Conservation (phyloP, 2,797 vertebrate genomes). For the Acipenser ruthenus region DNA sequence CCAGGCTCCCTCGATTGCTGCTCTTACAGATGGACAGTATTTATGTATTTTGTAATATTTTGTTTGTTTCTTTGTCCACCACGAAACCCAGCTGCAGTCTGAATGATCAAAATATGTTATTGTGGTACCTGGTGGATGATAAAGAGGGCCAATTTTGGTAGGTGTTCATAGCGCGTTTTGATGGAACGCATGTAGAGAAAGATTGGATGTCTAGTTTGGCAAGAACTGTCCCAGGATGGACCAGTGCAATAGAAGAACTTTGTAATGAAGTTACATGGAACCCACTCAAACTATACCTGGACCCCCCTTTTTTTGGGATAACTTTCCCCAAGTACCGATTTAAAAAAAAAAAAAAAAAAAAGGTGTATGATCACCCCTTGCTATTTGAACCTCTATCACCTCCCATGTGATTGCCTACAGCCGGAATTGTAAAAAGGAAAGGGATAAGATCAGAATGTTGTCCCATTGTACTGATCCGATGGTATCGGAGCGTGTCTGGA, state of each 20-base stretch:
- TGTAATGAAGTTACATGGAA: no score
- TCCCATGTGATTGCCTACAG: background rate
- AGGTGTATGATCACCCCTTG: constrained; percentile 39
- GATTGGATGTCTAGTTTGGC: no score
- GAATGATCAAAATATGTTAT: constrained; percentile 15
- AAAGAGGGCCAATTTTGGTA: no score
- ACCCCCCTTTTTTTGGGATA: no score
- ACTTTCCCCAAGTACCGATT: no score
- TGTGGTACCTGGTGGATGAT: no score
- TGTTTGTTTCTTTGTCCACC: constrained; percentile 21
- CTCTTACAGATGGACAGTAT: constrained; percentile 3
- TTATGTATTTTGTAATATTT: constrained; percentile 16
- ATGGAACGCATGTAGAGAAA: no score
- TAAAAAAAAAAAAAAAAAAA: background rate
- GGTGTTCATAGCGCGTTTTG: no score
- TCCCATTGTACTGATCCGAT: constrained; percentile 41
- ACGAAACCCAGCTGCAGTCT: constrained; percentile 40
- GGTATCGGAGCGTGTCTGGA: constrained; percentile 40
- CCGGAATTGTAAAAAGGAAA: background rate
- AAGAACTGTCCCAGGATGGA: no score
- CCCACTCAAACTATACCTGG: no score
- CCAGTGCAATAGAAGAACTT: no score
- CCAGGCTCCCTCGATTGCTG: constrained; percentile 5
- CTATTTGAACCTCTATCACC: constrained; percentile 30
- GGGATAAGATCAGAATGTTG: constrained; percentile 55